Percentiles rank a stretch among this genome's conserved stretches.
Conservation (phyloP, 37 sponge, comb jelly and placozoan genomes). For the Geodia barretti region DNA sequence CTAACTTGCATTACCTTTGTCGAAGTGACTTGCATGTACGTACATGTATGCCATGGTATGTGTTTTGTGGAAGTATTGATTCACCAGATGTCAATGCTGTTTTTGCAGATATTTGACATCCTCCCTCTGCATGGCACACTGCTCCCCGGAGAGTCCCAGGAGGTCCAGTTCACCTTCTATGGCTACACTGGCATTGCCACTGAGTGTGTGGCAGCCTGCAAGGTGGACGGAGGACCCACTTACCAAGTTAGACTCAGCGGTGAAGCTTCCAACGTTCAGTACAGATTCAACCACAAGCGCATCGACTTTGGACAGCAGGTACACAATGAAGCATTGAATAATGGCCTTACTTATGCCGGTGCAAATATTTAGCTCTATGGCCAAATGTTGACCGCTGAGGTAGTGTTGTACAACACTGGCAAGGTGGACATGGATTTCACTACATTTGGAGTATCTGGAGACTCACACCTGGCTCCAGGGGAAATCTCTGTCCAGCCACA, state of each 20-base stretch:
- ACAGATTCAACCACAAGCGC: slow-evolving; percentile 71
- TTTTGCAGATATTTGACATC: slow-evolving; percentile 92
- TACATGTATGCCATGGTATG: too few species aligned
- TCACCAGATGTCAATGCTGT: too few species aligned
- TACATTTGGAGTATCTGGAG: slow-evolving; percentile 25
- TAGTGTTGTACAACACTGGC: slow-evolving; percentile 86
- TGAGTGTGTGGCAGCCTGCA: slow-evolving; percentile 77
- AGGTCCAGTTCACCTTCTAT: slow-evolving; percentile 90
- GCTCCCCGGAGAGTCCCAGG: slow-evolving; percentile 76
- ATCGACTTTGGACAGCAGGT: slow-evolving; percentile 80
- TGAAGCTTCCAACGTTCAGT: slow-evolving; percentile 83
- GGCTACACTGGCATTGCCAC: slow-evolving; percentile 77
- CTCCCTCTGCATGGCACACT: slow-evolving; percentile 90
- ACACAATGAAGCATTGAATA: not conserved
- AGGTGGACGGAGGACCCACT: slow-evolving; percentile 91
- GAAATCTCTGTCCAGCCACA: slow-evolving; percentile 46
- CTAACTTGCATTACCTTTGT: too few species aligned
- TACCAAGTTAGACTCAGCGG: slow-evolving; percentile 85
- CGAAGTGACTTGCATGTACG: too few species aligned
- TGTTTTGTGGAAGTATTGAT: too few species aligned
- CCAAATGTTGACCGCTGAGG: slow-evolving; percentile 51
- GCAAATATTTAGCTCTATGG: slow-evolving; percentile 67
- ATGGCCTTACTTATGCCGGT: not conserved
- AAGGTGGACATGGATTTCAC: slow-evolving; percentile 79
- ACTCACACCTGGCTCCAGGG: slow-evolving; percentile 40